Percentiles rank a stretch among this genome's conserved stretches.
phyloP scores from a whole-genome alignment of 1,140 invertebrate genomes.

The Drosophila pruinosa region DNA sequence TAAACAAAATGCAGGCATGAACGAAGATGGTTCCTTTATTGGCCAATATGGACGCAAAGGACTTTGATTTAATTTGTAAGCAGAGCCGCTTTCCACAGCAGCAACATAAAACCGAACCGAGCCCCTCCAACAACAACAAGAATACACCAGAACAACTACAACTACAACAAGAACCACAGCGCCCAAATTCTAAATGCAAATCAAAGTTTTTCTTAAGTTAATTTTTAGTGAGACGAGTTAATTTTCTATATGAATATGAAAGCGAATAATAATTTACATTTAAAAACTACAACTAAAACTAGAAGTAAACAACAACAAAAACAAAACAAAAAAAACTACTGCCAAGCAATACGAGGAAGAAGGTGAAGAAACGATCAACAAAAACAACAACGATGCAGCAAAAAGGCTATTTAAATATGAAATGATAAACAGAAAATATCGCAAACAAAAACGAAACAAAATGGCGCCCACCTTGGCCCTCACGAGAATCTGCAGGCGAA shows the following conservation, averaged over 20 bases:
- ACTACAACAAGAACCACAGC: slow-evolving; percentile 7
- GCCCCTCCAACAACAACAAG: slow-evolving; percentile 20
- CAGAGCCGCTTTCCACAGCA: slow-evolving; percentile 31
- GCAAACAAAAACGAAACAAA: slow-evolving; percentile 10
- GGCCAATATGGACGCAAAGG: slow-evolving; percentile 95
- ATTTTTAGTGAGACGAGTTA: slow-evolving; percentile 44
- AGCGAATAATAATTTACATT: slow-evolving; percentile 27
- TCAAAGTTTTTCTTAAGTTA: slow-evolving; percentile 40
- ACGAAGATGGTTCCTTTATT: slow-evolving; percentile 99
- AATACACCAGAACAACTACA: slow-evolving; percentile 11
- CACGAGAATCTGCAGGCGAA: background rate
- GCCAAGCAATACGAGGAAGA: slow-evolving; percentile 36
- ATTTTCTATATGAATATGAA: slow-evolving; percentile 27
- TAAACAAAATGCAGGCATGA: slow-evolving; percentile 89
- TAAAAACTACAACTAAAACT: slow-evolving; percentile 26
- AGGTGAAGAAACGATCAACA: slow-evolving; percentile 15
- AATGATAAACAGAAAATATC: slow-evolving; percentile 1
- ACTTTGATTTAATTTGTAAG: slow-evolving; percentile 82
- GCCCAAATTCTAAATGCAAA: slow-evolving; percentile 52
- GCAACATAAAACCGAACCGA: slow-evolving; percentile 37
- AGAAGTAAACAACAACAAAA: slow-evolving; percentile 13
- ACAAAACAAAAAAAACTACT: slow-evolving; percentile 11
- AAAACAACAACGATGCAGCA: slow-evolving; percentile 56
- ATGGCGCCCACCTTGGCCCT: too few species aligned
- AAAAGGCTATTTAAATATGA: slow-evolving; percentile 62